Percentiles rank a stretch among this genome's conserved stretches.
Conservation (phyloP, 1,140 invertebrate genomes). For the Nylanderia fulva region DNA sequence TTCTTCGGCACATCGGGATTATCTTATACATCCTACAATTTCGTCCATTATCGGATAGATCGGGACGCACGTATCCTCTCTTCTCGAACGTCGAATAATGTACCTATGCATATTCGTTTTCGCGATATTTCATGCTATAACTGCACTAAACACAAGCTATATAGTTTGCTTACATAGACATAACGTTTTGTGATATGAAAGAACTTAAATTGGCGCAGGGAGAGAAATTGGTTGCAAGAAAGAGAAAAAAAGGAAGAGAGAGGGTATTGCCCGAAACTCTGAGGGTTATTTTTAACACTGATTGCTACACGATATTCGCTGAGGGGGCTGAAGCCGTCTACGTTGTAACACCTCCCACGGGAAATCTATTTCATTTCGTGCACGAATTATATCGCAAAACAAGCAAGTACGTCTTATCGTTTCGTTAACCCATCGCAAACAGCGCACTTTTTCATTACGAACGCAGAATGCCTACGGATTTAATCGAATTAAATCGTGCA, state of each 20-base stretch:
- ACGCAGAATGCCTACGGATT: constrained; percentile 21
- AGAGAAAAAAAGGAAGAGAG: too few species aligned
- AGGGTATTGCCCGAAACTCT: not conserved
- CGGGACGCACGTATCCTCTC: not conserved
- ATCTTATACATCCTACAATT: not conserved
- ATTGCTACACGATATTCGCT: constrained; percentile 24
- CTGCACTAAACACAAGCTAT: not conserved
- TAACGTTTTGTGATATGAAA: not conserved
- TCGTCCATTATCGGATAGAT: constrained; percentile 3
- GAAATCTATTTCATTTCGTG: constrained; percentile 57
- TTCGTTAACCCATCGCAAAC: constrained; percentile 27
- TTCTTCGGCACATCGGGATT: constrained; percentile 35
- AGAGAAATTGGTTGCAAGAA: too few species aligned
- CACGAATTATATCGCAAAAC: constrained; percentile 51
- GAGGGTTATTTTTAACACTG: constrained; percentile 30
- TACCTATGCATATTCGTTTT: not conserved
- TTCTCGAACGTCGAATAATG: not conserved
- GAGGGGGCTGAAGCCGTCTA: not conserved
- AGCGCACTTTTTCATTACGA: constrained; percentile 20
- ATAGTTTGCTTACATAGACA: not conserved
- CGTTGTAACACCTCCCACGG: constrained; percentile 27
- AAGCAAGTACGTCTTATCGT: constrained; percentile 44
- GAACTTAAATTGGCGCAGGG: not conserved
- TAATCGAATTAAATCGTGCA: constrained; percentile 24
- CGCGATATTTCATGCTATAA: constrained; percentile 8